Evolutionary conservation across 2,888 invertebrate species (phyloP), one percentile per base, ranked within the genome.

Genomic region (Meiosimyza decipiens): DNA sequence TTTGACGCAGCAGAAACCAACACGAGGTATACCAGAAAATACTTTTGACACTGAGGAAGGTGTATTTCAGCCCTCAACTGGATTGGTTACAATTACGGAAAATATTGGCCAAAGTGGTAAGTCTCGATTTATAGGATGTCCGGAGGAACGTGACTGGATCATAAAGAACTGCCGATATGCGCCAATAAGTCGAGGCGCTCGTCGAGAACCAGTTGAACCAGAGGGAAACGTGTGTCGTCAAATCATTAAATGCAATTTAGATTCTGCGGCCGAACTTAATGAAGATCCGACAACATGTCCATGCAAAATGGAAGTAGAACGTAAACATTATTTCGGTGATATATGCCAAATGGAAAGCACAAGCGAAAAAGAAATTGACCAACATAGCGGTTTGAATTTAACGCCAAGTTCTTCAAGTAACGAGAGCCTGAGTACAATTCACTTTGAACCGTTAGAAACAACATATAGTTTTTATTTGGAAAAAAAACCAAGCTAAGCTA

Each of bases 11-110:
- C 85, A 87, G 0, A 89, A 90, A 78, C 90, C 91, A 0, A 86
- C 91, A 0, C 87, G 90, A 47, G 79, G 83, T 0, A 89, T 95
- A 54, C 92, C 93, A 0, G 80, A 85, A 0, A 91, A 91, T 0
- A 91, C 89, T 79, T 94, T 91, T 80, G 95, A 95, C 79, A 89
- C 91, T 0, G 93, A 91, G 1, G 93, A 93, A 80, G 95, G 94
- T 0, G 91, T 93, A 80, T 93, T 89, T 80, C 88, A 91, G 77
- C 89, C 91, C 0, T 80, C 83, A 28, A 89, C 88, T 5, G 78
- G 81, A 6, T 80, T 82, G 74, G 5, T 83, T 1, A 52, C 62
- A 9, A 16, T 62, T 15, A 40, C 49, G 55, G 62, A 70, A 16
- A 54, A 63, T n/a, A 40, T 54, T 33, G 16, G 13, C 7, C n/a